Conservation (phyloP, 2,797 vertebrate species). For the Allobates femoralis region DNA sequence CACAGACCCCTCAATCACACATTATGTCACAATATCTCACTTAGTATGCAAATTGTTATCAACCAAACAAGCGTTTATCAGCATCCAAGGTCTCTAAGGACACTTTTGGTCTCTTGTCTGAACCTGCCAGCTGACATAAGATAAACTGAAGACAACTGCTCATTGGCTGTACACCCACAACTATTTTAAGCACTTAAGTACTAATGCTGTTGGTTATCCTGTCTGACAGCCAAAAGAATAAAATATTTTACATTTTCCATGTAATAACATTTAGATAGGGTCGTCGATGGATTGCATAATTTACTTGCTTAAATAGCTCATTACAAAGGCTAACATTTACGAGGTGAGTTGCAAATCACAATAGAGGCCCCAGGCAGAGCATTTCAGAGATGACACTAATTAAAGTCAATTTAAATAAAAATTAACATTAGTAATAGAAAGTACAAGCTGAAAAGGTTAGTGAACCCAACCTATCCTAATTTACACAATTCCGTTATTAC, state of each 20-base stretch:
- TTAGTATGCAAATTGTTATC: no score
- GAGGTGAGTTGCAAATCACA: neutral
- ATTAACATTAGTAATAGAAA: neutral
- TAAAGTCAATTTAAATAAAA: slow-evolving; percentile 24
- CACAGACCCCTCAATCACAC: no score
- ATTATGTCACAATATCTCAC: no score
- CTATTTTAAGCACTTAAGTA: neutral
- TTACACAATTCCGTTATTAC: neutral
- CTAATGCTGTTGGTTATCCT: neutral
- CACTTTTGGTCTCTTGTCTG: neutral
- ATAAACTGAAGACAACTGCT: neutral
- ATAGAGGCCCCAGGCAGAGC: neutral
- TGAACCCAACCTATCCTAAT: neutral
- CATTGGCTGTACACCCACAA: neutral
- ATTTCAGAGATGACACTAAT: neutral
- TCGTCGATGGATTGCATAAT: slow-evolving; percentile 14
- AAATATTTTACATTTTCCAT: neutral
- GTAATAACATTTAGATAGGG: neutral
- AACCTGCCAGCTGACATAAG: neutral
- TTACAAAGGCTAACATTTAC: slow-evolving; percentile 10
- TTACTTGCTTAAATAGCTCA: slow-evolving; percentile 21
- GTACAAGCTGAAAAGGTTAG: slow-evolving; percentile 6
- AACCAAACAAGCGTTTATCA: no score
- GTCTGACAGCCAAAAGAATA: neutral
- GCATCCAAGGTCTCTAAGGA: no score